Conservation (phyloP, 2,797 vertebrate genomes). For the Hydrocynus forskahlii region DNA sequence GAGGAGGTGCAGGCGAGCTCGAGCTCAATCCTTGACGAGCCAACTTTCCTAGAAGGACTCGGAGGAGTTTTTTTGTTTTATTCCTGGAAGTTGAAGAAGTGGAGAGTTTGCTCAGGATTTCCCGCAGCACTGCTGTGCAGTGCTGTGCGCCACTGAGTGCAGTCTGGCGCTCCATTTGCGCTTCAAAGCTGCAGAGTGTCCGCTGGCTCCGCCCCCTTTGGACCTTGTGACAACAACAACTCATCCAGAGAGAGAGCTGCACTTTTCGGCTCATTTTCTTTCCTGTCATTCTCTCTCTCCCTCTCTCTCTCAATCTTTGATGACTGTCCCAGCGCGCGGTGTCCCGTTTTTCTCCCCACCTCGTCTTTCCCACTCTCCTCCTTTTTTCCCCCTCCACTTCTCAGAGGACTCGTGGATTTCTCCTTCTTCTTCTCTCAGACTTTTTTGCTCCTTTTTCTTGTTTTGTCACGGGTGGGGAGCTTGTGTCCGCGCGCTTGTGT, state of each 20-base stretch:
- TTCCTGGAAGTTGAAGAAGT: constrained; percentile 6
- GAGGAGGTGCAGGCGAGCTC: background rate
- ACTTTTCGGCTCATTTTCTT: constrained; percentile 97
- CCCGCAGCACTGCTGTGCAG: background rate
- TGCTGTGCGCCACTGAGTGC: constrained; percentile 2
- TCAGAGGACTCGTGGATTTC: constrained; percentile 75
- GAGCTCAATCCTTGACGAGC: background rate
- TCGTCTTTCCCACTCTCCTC: constrained; percentile 55
- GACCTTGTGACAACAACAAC: constrained; percentile 99
- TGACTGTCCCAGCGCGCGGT: constrained; percentile 88
- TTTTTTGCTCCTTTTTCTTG: constrained; percentile 61
- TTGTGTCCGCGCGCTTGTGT: background rate
- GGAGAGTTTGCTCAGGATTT: background rate
- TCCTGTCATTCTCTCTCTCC: constrained; percentile 86
- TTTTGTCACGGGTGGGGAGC: background rate
- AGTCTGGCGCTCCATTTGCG: constrained; percentile 51
- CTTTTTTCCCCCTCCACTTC: constrained; percentile 80
- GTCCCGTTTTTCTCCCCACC: constrained; percentile 79
- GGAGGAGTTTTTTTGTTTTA: no score
- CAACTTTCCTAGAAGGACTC: background rate
- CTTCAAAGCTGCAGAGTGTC: constrained; percentile 84
- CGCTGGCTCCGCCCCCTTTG: constrained; percentile 93
- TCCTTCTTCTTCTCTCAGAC: constrained; percentile 70
- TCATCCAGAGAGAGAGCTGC: constrained; percentile 91
- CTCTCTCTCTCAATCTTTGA: constrained; percentile 88